These are phyloP conservation scores for Euleptes europaea DNA, from an alignment of 2,113 vertebrate species.

Conservation along the genomic window DNA sequence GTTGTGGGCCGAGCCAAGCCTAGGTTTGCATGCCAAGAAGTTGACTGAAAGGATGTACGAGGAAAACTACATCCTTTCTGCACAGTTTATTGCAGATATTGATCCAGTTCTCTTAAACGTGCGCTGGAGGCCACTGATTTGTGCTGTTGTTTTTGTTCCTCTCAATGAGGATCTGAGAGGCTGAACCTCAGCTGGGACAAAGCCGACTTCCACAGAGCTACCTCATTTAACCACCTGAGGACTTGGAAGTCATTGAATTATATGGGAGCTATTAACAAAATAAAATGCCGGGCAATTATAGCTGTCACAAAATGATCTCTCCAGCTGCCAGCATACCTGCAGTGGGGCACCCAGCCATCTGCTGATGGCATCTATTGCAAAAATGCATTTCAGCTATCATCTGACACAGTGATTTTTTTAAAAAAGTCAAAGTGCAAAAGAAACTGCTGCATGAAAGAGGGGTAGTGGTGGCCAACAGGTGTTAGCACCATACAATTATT, in stretches of 20 bases:
- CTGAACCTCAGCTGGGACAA: not conserved
- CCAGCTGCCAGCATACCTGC: not conserved
- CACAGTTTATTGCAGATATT: not conserved
- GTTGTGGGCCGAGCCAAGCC: not conserved
- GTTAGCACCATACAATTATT: not conserved
- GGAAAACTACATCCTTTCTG: not conserved
- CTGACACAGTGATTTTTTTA: not conserved
- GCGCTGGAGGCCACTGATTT: slow-evolving; percentile 2
- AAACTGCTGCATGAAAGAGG: not conserved
- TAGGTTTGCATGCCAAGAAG: not conserved
- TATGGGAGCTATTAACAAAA: slow-evolving; percentile 24
- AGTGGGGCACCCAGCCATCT: not conserved
- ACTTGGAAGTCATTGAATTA: not conserved
- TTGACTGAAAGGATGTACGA: not conserved
- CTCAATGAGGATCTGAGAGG: not conserved
- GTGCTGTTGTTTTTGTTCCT: not conserved
- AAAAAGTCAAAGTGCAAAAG: not conserved
- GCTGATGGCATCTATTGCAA: not conserved
- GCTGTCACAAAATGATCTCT: slow-evolving; percentile 2
- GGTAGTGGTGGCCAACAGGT: not conserved
- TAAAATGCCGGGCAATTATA: not conserved
- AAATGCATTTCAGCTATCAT: not conserved
- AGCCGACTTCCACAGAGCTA: slow-evolving; percentile 5
- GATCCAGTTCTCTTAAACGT: slow-evolving; percentile 9
- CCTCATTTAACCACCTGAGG: not conserved